Base-by-base conservation (phyloP, 2,797 vertebrate species). In the Melanotaenia trifasciata region DNA sequence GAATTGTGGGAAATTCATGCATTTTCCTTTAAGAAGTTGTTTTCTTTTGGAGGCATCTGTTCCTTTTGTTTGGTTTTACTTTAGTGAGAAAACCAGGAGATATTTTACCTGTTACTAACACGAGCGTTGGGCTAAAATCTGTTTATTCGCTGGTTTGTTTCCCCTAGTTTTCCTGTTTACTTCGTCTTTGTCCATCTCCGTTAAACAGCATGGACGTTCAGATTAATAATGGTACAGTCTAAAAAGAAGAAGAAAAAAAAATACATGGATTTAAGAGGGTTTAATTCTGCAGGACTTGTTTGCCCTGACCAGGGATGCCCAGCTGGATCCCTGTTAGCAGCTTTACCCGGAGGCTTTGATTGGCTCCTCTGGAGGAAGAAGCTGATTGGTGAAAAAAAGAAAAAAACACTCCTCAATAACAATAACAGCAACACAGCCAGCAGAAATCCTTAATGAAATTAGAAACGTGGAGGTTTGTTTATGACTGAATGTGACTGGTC, bases 331-430 rank as follows among this genome's bases (percentile, higher is more conserved):
- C 72, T 85, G 72, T 51, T 75, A 73, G 73, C 84, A 72, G 84
- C 83, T 86, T 67, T 70, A 73, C 50, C 32, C 58, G 33, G 68
- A 67, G 67, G 60, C 67, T 91, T 91, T 86, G 89, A 91, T 93
- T 91, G 89, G 92, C 68, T 47, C 62, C 28, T 70, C 30, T 66
- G 71, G 60, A 64, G 50, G 38, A 8, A 57, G 26, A 62, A 82
- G 70, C 64, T 78, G 91, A 93, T 91, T 92, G 88, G 91, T 56
- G 68, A 58, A 64, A 4, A 28, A 32, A 18, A 59, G 85, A 92
- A 92, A 93, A 93, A 89, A 94, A 85, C 85, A 89, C 87, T 86
- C 89, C 91, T 93, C 78, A 79, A 87, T 86, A 83, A 78, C 70
- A 84, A 85, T 76, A 83, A 86, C 56, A 51, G 58, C 47, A 79